These are phyloP conservation scores for Timema podura DNA, from an alignment of 2,888 invertebrate species.

Conservation along the genomic window DNA sequence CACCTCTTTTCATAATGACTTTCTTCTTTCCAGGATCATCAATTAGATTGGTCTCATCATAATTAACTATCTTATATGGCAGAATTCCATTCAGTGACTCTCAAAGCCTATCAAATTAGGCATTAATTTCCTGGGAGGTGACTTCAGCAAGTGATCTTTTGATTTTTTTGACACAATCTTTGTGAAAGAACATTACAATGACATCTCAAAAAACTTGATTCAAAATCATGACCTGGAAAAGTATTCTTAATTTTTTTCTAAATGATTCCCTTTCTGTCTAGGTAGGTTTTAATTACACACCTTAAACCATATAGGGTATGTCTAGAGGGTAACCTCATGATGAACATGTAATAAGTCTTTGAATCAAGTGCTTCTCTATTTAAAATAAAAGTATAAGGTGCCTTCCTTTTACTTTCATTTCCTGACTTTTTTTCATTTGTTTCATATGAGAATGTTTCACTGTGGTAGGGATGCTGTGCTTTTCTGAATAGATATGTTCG, in stretches of 20 bases:
- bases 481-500: no score
- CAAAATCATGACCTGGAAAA: not conserved
- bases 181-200: not conserved
- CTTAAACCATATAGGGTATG: not conserved
- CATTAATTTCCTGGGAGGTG: not conserved
- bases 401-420: not conserved
- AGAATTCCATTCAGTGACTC: not conserved
- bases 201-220: not conserved
- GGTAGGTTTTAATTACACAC: not conserved
- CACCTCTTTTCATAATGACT: not conserved
- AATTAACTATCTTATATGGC: not conserved
- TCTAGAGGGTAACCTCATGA: not conserved
- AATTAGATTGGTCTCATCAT: conserved; percentile 6
- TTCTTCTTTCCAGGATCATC: not conserved
- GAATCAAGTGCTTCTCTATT: not conserved
- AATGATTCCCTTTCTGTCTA: not conserved
- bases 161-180: not conserved
- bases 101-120: not conserved
- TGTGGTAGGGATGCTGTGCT: not conserved
- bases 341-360: not conserved
- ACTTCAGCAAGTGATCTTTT: not conserved
- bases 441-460: not conserved
- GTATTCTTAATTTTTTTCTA: not conserved
- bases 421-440: not conserved
- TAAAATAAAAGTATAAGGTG: not conserved